Evolutionary conservation across 2,113 vertebrate species (phyloP).

Genomic region (Neolamprologus falcicula): DNA sequence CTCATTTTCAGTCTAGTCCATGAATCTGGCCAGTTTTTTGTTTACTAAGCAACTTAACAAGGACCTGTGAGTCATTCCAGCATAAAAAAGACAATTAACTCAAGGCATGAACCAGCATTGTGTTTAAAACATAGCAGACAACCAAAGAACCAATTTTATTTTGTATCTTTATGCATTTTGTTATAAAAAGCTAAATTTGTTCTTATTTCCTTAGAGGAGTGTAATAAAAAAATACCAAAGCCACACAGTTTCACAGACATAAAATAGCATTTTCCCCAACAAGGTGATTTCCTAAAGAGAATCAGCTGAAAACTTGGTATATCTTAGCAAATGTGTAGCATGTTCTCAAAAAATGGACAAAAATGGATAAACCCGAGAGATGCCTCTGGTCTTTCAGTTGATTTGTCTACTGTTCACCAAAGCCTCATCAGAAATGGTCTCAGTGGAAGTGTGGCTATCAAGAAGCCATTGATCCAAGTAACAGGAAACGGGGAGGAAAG

Average conservation of each 20-base stretch:
- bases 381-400: background rate
- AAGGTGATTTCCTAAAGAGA: background rate
- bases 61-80: background rate
- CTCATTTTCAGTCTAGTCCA: background rate
- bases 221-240: background rate
- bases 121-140: background rate
- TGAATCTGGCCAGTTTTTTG: background rate
- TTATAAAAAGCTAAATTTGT: background rate
- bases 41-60: background rate
- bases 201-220: background rate
- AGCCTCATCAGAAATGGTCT: background rate
- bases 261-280: background rate
- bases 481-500: background rate
- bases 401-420: background rate
- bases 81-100: background rate
- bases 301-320: background rate
- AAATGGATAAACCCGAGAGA: background rate
- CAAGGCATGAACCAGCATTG: background rate
- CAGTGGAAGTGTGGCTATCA: background rate
- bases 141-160: background rate
- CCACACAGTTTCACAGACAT: background rate
- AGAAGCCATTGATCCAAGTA: background rate
- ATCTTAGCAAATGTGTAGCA: background rate
- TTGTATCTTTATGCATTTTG: background rate
- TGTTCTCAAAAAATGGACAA: background rate